Evolutionary conservation across 1,140 invertebrate genomes (phyloP).

Genomic region (Araneus ventricosus): DNA sequence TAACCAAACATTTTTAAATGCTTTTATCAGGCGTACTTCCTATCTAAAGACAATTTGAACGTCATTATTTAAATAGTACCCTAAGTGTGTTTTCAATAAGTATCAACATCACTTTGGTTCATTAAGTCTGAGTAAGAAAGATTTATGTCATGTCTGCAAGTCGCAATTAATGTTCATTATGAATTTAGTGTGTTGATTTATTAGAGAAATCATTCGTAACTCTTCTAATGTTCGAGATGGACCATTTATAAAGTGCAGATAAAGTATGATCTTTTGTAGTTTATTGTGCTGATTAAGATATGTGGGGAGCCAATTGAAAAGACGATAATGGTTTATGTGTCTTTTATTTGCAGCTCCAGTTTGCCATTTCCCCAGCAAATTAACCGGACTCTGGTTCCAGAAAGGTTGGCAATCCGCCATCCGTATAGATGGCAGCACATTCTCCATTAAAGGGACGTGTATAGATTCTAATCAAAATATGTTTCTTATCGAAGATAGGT

Average conservation of each 20-base stretch:
- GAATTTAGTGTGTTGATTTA: not conserved
- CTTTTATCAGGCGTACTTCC: too few species aligned
- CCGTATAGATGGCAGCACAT: slow-evolving; percentile 65
- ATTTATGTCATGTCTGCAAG: not conserved
- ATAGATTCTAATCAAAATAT: slow-evolving; percentile 87
- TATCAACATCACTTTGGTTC: not conserved
- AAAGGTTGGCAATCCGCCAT: slow-evolving; percentile 75
- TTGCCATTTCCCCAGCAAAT: slow-evolving; percentile 76
- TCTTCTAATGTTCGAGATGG: not conserved
- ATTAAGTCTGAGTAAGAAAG: not conserved
- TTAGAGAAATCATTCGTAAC: slow-evolving; percentile 4
- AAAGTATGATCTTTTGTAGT: slow-evolving; percentile 38
- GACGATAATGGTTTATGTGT: slow-evolving; percentile 40
- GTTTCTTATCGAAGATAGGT: slow-evolving; percentile 87
- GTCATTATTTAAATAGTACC: not conserved
- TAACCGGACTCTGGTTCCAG: slow-evolving; percentile 77
- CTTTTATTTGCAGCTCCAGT: slow-evolving; percentile 66
- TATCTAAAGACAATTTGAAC: too few species aligned
- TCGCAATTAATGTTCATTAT: slow-evolving; percentile 32
- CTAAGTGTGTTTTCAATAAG: not conserved
- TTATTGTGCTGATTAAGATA: slow-evolving; percentile 33
- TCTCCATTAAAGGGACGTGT: slow-evolving; percentile 87
- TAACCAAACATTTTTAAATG: too few species aligned
- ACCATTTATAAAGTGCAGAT: not conserved
- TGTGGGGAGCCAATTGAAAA: slow-evolving; percentile 9